Evolutionary conservation across 2,888 invertebrate species (phyloP).

Genomic region (Nycteola revayana): DNA sequence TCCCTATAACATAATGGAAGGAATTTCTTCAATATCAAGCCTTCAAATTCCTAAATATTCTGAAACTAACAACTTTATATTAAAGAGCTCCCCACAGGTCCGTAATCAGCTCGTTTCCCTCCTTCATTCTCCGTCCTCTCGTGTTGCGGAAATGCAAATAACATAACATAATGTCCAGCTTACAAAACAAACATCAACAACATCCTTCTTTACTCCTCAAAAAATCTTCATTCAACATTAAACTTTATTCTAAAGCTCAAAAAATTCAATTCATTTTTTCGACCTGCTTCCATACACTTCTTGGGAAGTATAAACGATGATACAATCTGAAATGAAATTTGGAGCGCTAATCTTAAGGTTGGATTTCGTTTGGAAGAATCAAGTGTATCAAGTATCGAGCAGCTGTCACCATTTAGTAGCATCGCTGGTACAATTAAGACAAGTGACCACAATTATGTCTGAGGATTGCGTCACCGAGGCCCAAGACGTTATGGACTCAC

Average conservation of each 20-base stretch:
- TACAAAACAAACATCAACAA: conserved; percentile 42
- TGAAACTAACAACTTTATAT: no score
- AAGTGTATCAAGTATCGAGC: conserved; percentile 68
- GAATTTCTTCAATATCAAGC: no score
- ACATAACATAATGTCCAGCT: conserved; percentile 36
- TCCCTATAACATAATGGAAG: no score
- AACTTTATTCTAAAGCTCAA: conserved; percentile 24
- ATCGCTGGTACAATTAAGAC: conserved; percentile 67
- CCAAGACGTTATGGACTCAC: conserved; percentile 42
- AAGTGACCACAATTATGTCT: conserved; percentile 71
- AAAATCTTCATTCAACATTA: conserved; percentile 25
- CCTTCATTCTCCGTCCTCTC: conserved; percentile 5
- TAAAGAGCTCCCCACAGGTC: no score
- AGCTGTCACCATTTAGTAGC: conserved; percentile 67
- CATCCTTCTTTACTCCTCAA: conserved; percentile 37
- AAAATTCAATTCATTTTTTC: conserved; percentile 15
- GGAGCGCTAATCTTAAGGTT: conserved; percentile 5
- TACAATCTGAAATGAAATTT: conserved; percentile 7
- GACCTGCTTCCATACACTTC: conserved; percentile 20
- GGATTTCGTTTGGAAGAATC: conserved; percentile 15
- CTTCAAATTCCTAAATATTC: no score
- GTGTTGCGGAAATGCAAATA: conserved; percentile 48
- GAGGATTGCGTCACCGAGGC: conserved; percentile 63
- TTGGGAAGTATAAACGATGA: neutral
- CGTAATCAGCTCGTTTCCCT: neutral